These are phyloP conservation scores for Apistogramma diplotaenia DNA, from an alignment of 2,113 vertebrate genomes.

Conservation along the genomic window DNA sequence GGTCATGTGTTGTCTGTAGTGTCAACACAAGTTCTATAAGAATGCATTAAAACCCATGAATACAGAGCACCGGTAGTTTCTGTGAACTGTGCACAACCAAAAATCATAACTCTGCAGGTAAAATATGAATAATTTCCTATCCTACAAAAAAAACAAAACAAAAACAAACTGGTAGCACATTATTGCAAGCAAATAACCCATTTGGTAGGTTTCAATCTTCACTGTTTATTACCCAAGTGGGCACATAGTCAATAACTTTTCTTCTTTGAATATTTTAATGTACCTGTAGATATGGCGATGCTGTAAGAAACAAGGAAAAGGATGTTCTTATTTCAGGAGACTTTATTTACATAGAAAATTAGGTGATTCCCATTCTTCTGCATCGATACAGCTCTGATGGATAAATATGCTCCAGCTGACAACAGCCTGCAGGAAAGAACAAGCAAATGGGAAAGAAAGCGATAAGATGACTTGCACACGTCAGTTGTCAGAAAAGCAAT, in stretches of 20 bases:
- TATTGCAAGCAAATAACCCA: not conserved
- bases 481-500: slow-evolving; percentile 61
- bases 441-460: slow-evolving; percentile 5
- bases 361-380: slow-evolving; percentile 63
- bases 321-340: slow-evolving; percentile 40
- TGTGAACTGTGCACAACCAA: not conserved
- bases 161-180: not conserved
- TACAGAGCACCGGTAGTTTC: not conserved
- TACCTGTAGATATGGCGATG: not conserved
- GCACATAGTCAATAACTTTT: not conserved
- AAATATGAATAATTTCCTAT: not conserved
- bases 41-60: not conserved
- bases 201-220: not conserved
- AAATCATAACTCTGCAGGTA: not conserved
- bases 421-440: slow-evolving; percentile 60
- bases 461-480: slow-evolving; percentile 26
- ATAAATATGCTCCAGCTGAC: slow-evolving; percentile 62
- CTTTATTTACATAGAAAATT: slow-evolving; percentile 82
- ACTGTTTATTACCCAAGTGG: not conserved
- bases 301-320: not conserved
- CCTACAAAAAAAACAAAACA: not conserved
- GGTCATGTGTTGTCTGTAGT: not conserved
- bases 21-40: not conserved
- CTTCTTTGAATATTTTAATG: not conserved
- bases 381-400: slow-evolving; percentile 49